A percentile compares a stretch with the other conserved stretches of the same genome.
Conservation (phyloP, 2,888 invertebrate species). For the Drosophila birchii region DNA sequence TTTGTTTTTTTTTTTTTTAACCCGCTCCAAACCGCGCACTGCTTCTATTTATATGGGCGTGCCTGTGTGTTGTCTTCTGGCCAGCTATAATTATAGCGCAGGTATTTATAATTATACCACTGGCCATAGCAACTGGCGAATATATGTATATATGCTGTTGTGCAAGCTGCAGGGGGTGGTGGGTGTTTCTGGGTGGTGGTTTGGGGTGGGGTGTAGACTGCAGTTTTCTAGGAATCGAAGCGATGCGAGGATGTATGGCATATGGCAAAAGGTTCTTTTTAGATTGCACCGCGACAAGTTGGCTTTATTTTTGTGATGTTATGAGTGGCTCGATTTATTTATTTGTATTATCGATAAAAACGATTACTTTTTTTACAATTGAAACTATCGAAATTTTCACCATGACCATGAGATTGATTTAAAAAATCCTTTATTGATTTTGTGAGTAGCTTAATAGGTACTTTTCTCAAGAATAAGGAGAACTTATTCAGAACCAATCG, state of each 20-base stretch:
- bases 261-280: slow-evolving; percentile 16
- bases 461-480: neutral
- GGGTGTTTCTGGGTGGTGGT: slow-evolving; percentile 1
- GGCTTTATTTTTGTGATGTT: neutral
- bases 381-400: neutral
- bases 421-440: neutral
- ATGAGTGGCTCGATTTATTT: neutral
- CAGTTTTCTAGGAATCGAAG: slow-evolving; percentile 55
- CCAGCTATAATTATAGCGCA: slow-evolving; percentile 73
- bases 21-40: slow-evolving; percentile 21
- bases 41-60: slow-evolving; percentile 72
- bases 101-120: slow-evolving; percentile 74
- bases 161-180: slow-evolving; percentile 43
- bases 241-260: slow-evolving; percentile 11
- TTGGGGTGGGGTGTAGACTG: slow-evolving; percentile 13
- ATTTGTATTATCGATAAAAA: neutral
- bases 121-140: slow-evolving; percentile 47
- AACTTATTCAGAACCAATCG: neutral
- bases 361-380: neutral
- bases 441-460: neutral
- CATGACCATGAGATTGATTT: neutral
- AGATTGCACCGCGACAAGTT: neutral
- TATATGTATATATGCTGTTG: slow-evolving; percentile 22
- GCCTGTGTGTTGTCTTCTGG: slow-evolving; percentile 65
- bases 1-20: slow-evolving; percentile 1